Conservation (phyloP, 2,797 vertebrate species). For the Oreochromis grahami region DNA sequence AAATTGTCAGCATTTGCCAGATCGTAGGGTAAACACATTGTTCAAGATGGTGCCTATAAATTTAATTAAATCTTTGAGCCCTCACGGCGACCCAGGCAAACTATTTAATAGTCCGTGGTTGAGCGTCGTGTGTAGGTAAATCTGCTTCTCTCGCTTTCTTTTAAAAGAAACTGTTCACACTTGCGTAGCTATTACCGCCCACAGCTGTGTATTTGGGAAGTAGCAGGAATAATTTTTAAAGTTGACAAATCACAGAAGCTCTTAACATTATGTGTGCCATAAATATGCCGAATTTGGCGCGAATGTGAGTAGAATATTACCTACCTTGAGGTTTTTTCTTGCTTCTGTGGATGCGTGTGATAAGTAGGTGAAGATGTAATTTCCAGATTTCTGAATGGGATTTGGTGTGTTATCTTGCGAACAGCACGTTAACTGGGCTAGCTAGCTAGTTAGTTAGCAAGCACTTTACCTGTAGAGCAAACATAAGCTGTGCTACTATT, state of each 20-base stretch:
- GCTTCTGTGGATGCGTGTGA: neutral
- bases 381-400: slow-evolving; percentile 29
- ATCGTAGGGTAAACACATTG: neutral
- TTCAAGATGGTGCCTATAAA: neutral
- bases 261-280: neutral
- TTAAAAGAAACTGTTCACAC: neutral
- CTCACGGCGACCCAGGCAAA: accelerated
- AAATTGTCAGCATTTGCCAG: slow-evolving; percentile 31
- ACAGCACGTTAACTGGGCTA: slow-evolving; percentile 10
- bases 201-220: neutral
- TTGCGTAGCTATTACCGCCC: slow-evolving; percentile 33
- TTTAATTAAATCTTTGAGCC: neutral
- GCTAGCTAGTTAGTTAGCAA: slow-evolving; percentile 48
- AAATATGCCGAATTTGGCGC: neutral
- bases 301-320: accelerated
- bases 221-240: neutral
- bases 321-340: accelerated
- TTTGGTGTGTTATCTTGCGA: slow-evolving; percentile 11
- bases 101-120: neutral
- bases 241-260: neutral
- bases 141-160: neutral
- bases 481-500: neutral
- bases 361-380: neutral
- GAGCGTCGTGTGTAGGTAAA: neutral
- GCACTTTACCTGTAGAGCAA: slow-evolving; percentile 43